Base-by-base conservation (phyloP, 2,797 vertebrate genomes). In the Oreortyx pictus region DNA sequence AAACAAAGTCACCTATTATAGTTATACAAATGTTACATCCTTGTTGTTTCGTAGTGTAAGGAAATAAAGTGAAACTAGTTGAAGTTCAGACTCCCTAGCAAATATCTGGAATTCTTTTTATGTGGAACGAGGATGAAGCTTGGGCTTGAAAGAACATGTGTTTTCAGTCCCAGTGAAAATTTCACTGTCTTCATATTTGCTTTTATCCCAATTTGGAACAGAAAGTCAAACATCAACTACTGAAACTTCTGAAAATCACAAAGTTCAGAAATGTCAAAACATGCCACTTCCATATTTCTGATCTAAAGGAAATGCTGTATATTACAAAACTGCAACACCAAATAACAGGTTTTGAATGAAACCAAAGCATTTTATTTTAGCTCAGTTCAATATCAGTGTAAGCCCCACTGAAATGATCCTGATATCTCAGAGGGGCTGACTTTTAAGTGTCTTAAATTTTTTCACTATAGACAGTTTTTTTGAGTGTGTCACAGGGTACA, bases 151-250 rank as follows among this genome's bases (percentile, higher is more conserved):
- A 83, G 86, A 93, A 95, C 93, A 95, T 92, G 79, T 96, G 93
- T 93, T 95, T 96, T 89, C 82, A 94, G 92, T 93, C 86, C 90
- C 90, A 71, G 73, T 86, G 96, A 95, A 96, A 95, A 93, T 94
- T 90, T 93, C 80, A 76, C 73, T 90, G 79, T 91, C 84, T 94
- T 95, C 86, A 29, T 90, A 81, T 88, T 89, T 93, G 70, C 93
- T 96, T 94, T 96, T 78, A 95, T 96, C 90, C 76, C 86, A 86
- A 46, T 78, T 76, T 91, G 52, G 92, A 95, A 81, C 56, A 93
- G 85, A 86, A 94, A 92, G 47, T 87, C 78, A 94, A 94, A 94
- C 71, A 88, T 0, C 68, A 80, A 92, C 94, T 94, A 89, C 89
- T 94, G 84, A 96, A 95, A 96, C 70, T 89, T 89, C 82, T 82